Conservation (phyloP, 2,797 vertebrate genomes). For the Sparidentex hasta region DNA sequence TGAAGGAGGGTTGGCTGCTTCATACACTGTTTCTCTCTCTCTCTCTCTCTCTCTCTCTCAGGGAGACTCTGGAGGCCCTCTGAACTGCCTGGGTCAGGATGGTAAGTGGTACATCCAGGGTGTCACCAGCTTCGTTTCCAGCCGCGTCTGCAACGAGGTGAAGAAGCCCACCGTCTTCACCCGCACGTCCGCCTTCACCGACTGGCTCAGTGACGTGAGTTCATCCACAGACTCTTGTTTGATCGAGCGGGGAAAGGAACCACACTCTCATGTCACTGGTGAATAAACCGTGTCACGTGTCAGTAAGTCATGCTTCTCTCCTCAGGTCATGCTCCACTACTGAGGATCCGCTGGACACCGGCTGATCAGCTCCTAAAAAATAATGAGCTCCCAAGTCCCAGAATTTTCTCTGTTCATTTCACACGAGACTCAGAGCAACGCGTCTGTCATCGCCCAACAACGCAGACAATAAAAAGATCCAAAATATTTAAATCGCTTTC, state of each 20-base stretch:
- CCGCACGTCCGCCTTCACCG: slow-evolving; percentile 75
- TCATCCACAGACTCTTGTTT: background rate
- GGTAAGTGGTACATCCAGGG: slow-evolving; percentile 80
- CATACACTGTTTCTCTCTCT: background rate
- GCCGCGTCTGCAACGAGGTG: slow-evolving; percentile 72
- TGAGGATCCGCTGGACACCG: slow-evolving; percentile 50
- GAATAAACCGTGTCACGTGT: slow-evolving; percentile 8
- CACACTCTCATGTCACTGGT: background rate
- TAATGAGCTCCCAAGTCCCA: slow-evolving; percentile 8
- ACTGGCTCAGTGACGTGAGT: slow-evolving; percentile 78
- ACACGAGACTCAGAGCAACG: background rate
- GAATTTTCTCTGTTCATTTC: slow-evolving; percentile 10
- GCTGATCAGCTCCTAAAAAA: slow-evolving; percentile 2
- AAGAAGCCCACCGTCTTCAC: slow-evolving; percentile 84
- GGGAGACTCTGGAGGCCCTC: slow-evolving; percentile 81
- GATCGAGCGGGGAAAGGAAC: background rate
- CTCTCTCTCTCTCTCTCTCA: slow-evolving; percentile 37
- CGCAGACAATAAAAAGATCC: background rate
- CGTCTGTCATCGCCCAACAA: background rate
- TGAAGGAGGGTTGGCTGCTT: background rate
- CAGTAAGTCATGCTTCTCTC: slow-evolving; percentile 32
- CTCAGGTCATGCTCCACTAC: slow-evolving; percentile 74
- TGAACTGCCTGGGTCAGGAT: slow-evolving; percentile 78
- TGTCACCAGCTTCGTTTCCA: slow-evolving; percentile 82
- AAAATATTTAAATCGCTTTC: background rate